Evolutionary conservation across 2,888 invertebrate genomes (phyloP).

Genomic region (Macrophya alboannulata): DNA sequence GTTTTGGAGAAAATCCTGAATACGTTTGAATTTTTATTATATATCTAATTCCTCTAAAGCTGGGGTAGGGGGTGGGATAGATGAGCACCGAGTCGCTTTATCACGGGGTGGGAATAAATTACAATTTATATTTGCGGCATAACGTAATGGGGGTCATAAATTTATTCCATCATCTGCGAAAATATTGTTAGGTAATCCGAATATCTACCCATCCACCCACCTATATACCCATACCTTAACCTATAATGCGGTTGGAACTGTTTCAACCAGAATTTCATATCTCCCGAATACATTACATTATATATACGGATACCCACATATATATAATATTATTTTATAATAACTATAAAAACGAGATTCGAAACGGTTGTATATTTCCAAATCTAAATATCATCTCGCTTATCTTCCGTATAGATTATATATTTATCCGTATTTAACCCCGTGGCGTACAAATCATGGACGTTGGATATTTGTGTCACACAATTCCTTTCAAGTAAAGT

Average conservation of each 20-base stretch:
- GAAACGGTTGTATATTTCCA: background rate
- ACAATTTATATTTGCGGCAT: conserved; percentile 24
- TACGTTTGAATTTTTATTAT: conserved; percentile 17
- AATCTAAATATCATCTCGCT: conserved; percentile 20
- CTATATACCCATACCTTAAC: too few species aligned
- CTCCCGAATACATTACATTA: conserved; percentile 16
- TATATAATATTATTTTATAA: conserved; percentile 6
- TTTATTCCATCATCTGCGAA: conserved; percentile 36
- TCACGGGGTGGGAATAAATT: conserved; percentile 23
- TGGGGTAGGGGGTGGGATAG: background rate
- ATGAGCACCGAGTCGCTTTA: background rate
- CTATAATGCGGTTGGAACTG: background rate
- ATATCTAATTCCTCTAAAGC: conserved; percentile 19
- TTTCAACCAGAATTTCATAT: conserved; percentile 17
- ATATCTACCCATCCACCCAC: background rate
- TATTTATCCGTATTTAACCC: background rate
- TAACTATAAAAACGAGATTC: background rate
- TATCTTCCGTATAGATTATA: background rate
- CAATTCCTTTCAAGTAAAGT: background rate
- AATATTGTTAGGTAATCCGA: conserved; percentile 5
- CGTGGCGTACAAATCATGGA: background rate
- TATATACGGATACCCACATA: background rate
- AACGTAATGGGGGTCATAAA: conserved; percentile 22
- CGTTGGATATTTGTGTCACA: background rate
- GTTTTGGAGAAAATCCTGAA: background rate